Conservation (phyloP, 35 echinoderm and acorn worm species). For the Lytechinus pictus region DNA sequence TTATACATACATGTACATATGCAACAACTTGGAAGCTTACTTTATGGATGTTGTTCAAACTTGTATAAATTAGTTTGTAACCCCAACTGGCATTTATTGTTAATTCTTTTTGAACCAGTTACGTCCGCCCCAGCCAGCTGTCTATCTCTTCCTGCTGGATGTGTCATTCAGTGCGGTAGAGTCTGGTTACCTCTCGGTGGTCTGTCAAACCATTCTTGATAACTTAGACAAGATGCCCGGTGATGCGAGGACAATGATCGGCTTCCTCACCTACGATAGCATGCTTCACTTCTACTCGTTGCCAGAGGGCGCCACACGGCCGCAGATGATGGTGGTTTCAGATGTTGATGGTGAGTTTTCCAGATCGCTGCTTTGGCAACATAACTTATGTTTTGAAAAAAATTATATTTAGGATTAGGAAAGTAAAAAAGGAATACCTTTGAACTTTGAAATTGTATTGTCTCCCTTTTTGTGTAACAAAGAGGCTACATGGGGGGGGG, state of each 20-base stretch:
- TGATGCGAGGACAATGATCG: constrained; percentile 88
- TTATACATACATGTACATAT: no score
- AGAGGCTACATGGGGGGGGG: no score
- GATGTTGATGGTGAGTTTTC: constrained; percentile 85
- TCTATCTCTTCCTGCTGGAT: constrained; percentile 93
- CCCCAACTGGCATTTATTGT: no score
- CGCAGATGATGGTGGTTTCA: constrained; percentile 96
- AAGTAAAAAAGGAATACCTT: no score
- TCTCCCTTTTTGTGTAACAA: no score
- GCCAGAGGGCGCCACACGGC: constrained; percentile 84
- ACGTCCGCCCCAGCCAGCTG: constrained; percentile 94
- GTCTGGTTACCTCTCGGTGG: constrained; percentile 88
- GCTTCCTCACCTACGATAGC: constrained; percentile 92
- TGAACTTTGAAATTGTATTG: no score
- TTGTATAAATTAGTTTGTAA: no score
- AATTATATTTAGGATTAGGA: no score
- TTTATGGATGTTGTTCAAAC: no score
- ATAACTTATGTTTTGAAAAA: no score
- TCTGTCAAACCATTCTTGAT: constrained; percentile 86
- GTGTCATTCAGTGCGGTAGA: constrained; percentile 95
- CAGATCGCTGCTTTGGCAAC: not conserved
- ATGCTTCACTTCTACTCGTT: constrained; percentile 97
- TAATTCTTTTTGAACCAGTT: constrained; percentile 61
- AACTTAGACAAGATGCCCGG: constrained; percentile 86
- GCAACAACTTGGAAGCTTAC: no score